phyloP scores from a whole-genome alignment of 2,113 vertebrate genomes.

The Nothocercus nigrocapillus region DNA sequence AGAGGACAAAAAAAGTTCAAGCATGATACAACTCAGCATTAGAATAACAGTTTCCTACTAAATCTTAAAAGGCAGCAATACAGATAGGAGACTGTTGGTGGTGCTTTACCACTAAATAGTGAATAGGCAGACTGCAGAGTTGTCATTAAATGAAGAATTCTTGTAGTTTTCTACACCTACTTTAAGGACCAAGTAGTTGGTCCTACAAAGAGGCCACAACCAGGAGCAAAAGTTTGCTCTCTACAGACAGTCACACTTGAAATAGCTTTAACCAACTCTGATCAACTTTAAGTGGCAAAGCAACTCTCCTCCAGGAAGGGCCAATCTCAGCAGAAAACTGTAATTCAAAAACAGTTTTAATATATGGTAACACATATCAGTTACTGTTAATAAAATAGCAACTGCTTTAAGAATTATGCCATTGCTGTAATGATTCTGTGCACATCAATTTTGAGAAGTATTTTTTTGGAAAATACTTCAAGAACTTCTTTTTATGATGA shows the following conservation, averaged over 20 bases:
- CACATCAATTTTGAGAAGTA: neutral
- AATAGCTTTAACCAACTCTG: neutral
- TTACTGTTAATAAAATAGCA: neutral
- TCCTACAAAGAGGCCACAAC: neutral
- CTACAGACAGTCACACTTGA: neutral
- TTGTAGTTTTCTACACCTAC: neutral
- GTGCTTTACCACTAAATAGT: neutral
- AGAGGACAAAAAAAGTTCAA: neutral
- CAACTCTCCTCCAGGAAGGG: neutral
- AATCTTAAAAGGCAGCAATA: neutral
- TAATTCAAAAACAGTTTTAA: neutral
- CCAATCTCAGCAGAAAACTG: neutral
- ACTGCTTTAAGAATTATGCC: neutral
- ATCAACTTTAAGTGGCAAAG: neutral
- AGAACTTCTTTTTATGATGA: neutral
- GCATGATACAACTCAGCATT: neutral
- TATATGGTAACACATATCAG: neutral
- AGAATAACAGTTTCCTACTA: neutral
- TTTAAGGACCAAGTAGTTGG: neutral
- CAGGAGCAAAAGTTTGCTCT: neutral
- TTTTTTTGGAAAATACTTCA: neutral
- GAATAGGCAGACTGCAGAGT: neutral
- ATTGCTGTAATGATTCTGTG: neutral
- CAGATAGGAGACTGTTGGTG: neutral
- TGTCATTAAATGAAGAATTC: neutral